These are phyloP conservation scores for Centropyge bicolor DNA, from an alignment of 2,797 vertebrate species.

Conservation along the genomic window DNA sequence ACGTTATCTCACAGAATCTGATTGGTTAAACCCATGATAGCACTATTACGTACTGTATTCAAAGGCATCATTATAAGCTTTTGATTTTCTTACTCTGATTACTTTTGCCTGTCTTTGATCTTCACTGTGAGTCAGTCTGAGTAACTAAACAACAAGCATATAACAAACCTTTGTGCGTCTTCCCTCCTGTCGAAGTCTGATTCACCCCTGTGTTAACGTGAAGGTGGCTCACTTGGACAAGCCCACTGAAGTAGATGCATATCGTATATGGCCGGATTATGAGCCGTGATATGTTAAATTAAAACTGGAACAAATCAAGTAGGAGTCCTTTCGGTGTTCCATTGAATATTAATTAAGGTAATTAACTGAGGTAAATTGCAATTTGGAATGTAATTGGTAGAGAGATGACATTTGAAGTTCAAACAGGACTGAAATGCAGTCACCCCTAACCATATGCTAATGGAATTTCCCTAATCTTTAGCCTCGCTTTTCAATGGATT, in stretches of 20 bases:
- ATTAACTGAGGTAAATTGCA: conserved; percentile 89
- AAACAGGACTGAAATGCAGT: conserved; percentile 75
- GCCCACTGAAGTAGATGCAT: conserved; percentile 69
- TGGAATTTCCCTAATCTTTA: conserved; percentile 74
- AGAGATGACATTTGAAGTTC: conserved; percentile 87
- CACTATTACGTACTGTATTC: background rate
- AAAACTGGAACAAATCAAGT: conserved; percentile 86
- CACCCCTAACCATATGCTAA: conserved; percentile 79
- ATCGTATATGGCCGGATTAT: conserved; percentile 79
- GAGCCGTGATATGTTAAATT: conserved; percentile 88
- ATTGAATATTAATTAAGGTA: conserved; percentile 88
- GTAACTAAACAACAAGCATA: background rate
- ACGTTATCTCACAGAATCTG: background rate
- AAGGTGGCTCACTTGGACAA: conserved; percentile 56
- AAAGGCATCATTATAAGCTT: background rate
- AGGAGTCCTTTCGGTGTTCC: conserved; percentile 84
- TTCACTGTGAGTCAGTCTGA: background rate
- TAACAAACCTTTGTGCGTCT: background rate
- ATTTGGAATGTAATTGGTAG: conserved; percentile 86
- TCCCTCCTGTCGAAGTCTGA: background rate
- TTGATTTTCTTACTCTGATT: background rate
- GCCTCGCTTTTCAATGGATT: conserved; percentile 66
- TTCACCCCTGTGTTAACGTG: conserved; percentile 38
- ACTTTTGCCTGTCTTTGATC: conserved; percentile 15
- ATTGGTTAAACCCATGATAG: conserved; percentile 4